Base-by-base conservation (phyloP, 1,140 invertebrate species). In the Goniozus legneri region DNA sequence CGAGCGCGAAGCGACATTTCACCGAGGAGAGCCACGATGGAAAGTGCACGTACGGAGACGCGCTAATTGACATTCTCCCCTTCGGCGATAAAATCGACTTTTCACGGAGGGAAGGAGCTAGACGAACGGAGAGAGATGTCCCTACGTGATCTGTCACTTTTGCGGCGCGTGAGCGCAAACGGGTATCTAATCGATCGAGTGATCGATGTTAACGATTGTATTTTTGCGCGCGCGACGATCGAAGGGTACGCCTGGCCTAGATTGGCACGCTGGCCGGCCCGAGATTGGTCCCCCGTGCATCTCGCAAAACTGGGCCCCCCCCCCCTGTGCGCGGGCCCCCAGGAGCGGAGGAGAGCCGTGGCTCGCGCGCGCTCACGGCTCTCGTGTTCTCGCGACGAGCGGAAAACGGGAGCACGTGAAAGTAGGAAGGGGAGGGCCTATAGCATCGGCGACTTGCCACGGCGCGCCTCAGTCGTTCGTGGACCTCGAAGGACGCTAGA, bases 401-500 rank as follows among this genome's bases (percentile, higher is more conserved):
- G 59, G 65, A 68, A 69, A 75, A 57, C 53, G 55, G 27, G 55
- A 57, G 55, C 55, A 60, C 58, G 65, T 69, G 70, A 73, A 73
- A 73, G 69, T 75, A 67, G 69, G 71, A 73, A 73, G 70, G 71
- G 71, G 72, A 67, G 67, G 64, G n/a, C n/a, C 64, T 75, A 75
- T 75, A 75, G 71, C 65, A 65, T 58, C 62, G 62, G 58, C 65
- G 64, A 47, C 50, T 56, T 59, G 61, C 62, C 56, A n/a, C n/a
- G n/a, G 60, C 54, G 65, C 59, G 62, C 56, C 66, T 73, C 73
- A 75, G 73, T 76, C 64, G 70, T 69, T 74, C 71, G 72, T 73
- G 67, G 64, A 75, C 67, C 70, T 76, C 73, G 70, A 74, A 73
- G 70, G 72, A 75, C 73, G 72, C 67, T 64, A 73, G 71, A 75